Evolutionary conservation across 2,797 vertebrate genomes (phyloP).

Genomic region (Cuculus canorus): DNA sequence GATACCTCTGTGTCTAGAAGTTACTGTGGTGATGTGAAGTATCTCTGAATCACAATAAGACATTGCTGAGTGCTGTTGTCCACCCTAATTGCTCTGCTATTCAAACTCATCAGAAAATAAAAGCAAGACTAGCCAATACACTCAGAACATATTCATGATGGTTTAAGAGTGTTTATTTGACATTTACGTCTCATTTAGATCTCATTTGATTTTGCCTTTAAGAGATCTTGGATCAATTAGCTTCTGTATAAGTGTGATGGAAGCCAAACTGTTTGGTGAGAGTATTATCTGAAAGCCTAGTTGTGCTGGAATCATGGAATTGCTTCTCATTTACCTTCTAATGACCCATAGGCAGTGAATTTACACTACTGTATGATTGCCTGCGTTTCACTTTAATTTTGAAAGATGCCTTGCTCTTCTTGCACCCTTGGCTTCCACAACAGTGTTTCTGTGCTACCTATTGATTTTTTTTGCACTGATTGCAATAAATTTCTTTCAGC

Average conservation of each 20-base stretch:
- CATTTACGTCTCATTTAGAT: background rate
- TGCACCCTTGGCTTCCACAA: background rate
- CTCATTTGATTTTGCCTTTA: background rate
- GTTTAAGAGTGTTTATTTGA: background rate
- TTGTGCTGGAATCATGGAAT: background rate
- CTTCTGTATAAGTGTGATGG: background rate
- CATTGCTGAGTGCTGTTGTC: background rate
- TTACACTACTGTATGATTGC: background rate
- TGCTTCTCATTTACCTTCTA: background rate
- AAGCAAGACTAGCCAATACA: background rate
- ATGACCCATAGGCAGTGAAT: background rate
- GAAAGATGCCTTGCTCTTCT: background rate
- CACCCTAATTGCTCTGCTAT: background rate
- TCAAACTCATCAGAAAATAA: background rate
- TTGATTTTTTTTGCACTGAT: background rate
- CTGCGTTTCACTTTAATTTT: background rate
- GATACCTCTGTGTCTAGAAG: background rate
- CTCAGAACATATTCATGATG: background rate
- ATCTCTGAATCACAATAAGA: background rate
- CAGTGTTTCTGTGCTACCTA: background rate
- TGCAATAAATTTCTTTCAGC: background rate
- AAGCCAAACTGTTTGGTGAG: background rate
- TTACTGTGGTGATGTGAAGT: background rate
- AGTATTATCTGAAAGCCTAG: background rate
- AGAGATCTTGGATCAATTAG: background rate